Evolutionary conservation across 2,888 invertebrate genomes (phyloP).

Genomic region (Drosophila meridionalis): DNA sequence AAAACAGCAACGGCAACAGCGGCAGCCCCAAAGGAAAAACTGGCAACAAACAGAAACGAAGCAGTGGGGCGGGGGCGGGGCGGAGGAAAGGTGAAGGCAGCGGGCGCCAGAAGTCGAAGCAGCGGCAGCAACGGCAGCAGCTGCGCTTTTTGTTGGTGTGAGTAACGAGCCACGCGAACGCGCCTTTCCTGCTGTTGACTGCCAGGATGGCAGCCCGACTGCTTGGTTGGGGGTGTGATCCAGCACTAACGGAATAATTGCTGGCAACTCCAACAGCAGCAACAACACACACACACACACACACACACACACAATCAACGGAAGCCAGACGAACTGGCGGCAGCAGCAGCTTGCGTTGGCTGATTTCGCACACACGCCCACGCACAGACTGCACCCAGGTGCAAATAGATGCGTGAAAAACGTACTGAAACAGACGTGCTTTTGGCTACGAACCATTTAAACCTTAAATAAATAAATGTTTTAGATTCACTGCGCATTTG

Average conservation of each 20-base stretch:
- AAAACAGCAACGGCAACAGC: constrained; percentile 67
- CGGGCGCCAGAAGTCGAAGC: constrained; percentile 10
- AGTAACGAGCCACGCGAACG: constrained; percentile 79
- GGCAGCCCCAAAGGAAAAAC: constrained; percentile 43
- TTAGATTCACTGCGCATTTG: not conserved
- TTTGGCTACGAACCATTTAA: not conserved
- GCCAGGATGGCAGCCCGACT: constrained; percentile 17
- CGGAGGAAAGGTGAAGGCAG: not conserved
- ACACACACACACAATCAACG: constrained; percentile 46
- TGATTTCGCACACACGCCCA: constrained; percentile 60
- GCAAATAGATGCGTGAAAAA: constrained; percentile 30
- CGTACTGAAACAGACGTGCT: constrained; percentile 23
- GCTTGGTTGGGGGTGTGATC: constrained; percentile 53
- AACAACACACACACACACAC: constrained; percentile 35
- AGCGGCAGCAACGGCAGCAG: constrained; percentile 68
- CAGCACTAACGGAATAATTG: constrained; percentile 79
- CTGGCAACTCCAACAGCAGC: constrained; percentile 69
- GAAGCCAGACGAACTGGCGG: constrained; percentile 76
- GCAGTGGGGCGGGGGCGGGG: not conserved
- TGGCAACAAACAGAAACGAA: constrained; percentile 35
- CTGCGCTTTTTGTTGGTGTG: constrained; percentile 70
- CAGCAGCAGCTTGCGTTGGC: constrained; percentile 73
- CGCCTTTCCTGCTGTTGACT: constrained; percentile 64
- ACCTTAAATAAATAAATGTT: not conserved
- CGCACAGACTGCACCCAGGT: constrained; percentile 22